Conservation (phyloP, 2,113 vertebrate genomes). For the Chunga burmeisteri region DNA sequence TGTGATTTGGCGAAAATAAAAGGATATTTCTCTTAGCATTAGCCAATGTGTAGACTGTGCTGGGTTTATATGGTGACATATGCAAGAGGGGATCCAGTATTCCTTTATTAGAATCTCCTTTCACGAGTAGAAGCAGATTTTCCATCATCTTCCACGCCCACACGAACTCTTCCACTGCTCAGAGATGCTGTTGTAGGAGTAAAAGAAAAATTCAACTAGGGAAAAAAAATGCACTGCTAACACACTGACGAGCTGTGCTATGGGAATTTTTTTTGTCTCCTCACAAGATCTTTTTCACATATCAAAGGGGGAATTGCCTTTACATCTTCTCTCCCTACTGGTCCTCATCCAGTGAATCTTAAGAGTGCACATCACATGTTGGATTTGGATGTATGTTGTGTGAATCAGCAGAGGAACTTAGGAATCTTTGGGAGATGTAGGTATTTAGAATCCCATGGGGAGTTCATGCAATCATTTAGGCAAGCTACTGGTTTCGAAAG, state of each 20-base stretch:
- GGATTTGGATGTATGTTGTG: not conserved
- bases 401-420: not conserved
- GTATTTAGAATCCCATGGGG: not conserved
- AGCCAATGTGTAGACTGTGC: not conserved
- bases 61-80: not conserved
- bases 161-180: not conserved
- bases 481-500: not conserved
- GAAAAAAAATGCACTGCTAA: not conserved
- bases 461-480: not conserved
- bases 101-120: not conserved
- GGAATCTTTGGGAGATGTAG: not conserved
- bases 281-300: not conserved
- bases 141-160: not conserved
- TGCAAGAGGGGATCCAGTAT: not conserved
- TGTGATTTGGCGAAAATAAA: not conserved
- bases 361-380: not conserved
- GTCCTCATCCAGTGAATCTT: not conserved
- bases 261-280: not conserved
- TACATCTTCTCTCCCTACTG: not conserved
- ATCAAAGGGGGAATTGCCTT: not conserved
- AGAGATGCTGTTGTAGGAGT: not conserved
- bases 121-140: not conserved
- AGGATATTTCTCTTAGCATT: not conserved
- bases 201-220: not conserved
- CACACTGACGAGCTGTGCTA: not conserved